Conservation (phyloP, 2,797 vertebrate species). For the Artibeus jamaicensis region DNA sequence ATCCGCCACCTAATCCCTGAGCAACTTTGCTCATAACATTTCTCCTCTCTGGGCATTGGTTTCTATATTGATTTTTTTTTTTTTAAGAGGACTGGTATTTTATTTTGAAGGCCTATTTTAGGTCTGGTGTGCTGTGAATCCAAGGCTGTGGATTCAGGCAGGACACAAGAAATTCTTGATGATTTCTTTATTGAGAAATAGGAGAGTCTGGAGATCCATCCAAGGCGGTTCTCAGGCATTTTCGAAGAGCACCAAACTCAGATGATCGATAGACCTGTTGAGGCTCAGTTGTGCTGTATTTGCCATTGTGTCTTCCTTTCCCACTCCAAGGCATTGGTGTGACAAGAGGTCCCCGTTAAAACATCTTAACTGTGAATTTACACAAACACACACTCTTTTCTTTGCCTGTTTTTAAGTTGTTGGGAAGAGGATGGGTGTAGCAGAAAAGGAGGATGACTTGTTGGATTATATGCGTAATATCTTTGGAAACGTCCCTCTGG, state of each 20-base stretch:
- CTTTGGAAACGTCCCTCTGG: background rate
- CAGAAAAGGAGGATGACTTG: background rate
- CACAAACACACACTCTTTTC: background rate
- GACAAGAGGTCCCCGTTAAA: background rate
- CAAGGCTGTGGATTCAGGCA: background rate
- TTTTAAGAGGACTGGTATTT: background rate
- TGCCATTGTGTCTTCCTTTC: background rate
- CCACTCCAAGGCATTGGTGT: background rate
- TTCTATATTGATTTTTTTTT: background rate
- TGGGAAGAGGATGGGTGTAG: background rate
- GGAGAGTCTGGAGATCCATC: background rate
- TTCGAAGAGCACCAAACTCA: background rate
- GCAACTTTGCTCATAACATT: background rate
- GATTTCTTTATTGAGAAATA: background rate
- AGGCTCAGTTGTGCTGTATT: background rate
- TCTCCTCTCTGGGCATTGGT: background rate
- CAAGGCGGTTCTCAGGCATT: background rate
- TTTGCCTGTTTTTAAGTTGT: conserved; percentile 22
- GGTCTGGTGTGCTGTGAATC: background rate
- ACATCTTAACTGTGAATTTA: background rate
- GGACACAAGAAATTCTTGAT: background rate
- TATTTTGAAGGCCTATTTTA: background rate
- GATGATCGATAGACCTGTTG: background rate
- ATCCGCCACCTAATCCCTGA: background rate
- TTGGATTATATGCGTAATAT: background rate